Conservation (phyloP, 2,113 vertebrate species). For the Stomatorhinus ivindoensis region DNA sequence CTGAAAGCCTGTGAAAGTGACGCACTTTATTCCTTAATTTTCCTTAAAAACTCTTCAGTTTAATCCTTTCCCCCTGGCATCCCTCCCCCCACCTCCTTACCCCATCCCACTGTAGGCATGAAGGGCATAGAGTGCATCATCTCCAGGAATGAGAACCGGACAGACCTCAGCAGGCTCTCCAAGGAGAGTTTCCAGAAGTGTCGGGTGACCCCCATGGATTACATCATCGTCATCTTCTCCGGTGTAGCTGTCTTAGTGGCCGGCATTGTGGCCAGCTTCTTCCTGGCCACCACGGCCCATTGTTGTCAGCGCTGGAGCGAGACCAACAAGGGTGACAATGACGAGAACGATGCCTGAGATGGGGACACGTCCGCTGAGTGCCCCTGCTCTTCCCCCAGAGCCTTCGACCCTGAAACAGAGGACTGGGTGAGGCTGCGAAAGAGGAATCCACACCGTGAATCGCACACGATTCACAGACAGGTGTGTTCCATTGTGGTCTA, state of each 20-base stretch:
- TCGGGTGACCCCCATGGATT: conserved; percentile 75
- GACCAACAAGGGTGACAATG: conserved; percentile 72
- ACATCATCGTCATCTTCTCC: conserved; percentile 87
- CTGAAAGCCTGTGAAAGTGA: neutral
- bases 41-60: neutral
- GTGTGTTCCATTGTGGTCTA: neutral
- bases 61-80: neutral
- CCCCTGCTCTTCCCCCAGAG: neutral
- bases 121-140: conserved; percentile 77
- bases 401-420: neutral
- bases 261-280: conserved; percentile 84
- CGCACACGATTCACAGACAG: neutral
- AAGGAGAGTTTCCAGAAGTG: conserved; percentile 85
- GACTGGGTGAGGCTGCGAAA: neutral
- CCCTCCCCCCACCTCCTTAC: neutral
- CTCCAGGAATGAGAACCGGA: conserved; percentile 63
- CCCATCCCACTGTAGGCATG: conserved; percentile 57
- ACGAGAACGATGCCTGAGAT: conserved; percentile 70
- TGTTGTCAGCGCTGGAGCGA: conserved; percentile 79
- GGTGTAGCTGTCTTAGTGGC: conserved; percentile 80
- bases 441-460: neutral
- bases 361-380: conserved; percentile 14
- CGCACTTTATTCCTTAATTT: neutral
- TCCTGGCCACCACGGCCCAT: conserved; percentile 81
- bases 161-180: conserved; percentile 74